Percentiles rank a stretch among this genome's conserved stretches.
phyloP scores from a whole-genome alignment of 2,888 invertebrate species.

The Platycheirus rosarum region DNA sequence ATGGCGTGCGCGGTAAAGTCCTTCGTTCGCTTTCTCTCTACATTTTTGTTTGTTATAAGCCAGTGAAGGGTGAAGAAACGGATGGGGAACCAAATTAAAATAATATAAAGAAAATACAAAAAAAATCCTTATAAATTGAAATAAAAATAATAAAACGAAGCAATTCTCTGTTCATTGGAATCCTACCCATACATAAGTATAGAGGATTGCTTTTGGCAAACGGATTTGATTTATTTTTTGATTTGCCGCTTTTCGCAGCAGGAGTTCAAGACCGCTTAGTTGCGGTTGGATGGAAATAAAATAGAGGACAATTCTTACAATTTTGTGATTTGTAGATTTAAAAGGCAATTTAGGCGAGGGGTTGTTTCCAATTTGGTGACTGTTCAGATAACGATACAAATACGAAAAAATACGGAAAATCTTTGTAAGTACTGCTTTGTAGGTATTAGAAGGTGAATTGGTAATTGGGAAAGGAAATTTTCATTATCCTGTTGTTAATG shows the following conservation, averaged over 20 bases:
- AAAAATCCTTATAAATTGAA: constrained; percentile 40
- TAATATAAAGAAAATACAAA: constrained; percentile 36
- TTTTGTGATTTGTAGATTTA: constrained; percentile 44
- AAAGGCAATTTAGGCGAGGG: constrained; percentile 42
- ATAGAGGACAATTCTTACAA: constrained; percentile 29
- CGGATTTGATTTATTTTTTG: constrained; percentile 48
- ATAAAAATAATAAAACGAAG: constrained; percentile 51
- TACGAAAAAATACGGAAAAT: not conserved
- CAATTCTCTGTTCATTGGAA: not conserved
- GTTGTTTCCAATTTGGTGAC: constrained; percentile 24
- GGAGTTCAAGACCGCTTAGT: constrained; percentile 27
- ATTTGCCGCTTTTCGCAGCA: constrained; percentile 50
- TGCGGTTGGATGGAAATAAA: constrained; percentile 30
- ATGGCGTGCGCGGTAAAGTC: constrained; percentile 13
- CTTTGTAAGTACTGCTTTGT: no score
- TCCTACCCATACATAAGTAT: constrained; percentile 18
- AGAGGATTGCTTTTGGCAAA: constrained; percentile 17
- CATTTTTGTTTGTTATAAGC: constrained; percentile 51
- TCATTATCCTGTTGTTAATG: constrained; percentile 7
- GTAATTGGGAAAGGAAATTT: not conserved
- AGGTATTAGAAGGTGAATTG: not conserved
- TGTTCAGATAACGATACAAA: not conserved
- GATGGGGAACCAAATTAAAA: constrained; percentile 64
- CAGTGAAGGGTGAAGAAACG: constrained; percentile 52
- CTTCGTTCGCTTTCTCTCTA: constrained; percentile 41